These are phyloP conservation scores for Leptinotarsa tumamoca DNA, from an alignment of 2,888 invertebrate genomes.

Conservation along the genomic window DNA sequence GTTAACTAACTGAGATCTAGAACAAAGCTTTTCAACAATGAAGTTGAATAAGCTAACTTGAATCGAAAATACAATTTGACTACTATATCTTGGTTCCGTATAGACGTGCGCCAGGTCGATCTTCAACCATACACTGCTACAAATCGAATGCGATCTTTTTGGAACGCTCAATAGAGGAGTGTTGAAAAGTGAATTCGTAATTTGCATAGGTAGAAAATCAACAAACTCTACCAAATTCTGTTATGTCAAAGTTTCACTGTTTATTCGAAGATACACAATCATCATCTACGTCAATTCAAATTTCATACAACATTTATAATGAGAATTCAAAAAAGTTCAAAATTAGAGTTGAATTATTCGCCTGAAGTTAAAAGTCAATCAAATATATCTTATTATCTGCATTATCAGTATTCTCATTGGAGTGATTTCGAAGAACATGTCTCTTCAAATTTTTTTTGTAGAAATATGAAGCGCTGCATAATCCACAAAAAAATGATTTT, in stretches of 20 bases:
- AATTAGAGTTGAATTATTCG: background rate
- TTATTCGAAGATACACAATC: background rate
- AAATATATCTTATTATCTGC: background rate
- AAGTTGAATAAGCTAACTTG: too few relatives aligned
- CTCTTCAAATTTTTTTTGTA: constrained; percentile 1
- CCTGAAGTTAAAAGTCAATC: background rate
- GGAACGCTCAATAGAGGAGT: too few relatives aligned
- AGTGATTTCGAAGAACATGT: background rate
- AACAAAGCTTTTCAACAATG: too few relatives aligned
- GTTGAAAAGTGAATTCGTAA: too few relatives aligned
- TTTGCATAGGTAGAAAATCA: too few relatives aligned
- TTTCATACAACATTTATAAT: background rate
- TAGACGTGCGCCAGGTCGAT: too few relatives aligned
- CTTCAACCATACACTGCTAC: too few relatives aligned
- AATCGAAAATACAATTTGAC: too few relatives aligned
- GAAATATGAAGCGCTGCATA: constrained; percentile 48
- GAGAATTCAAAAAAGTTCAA: too few relatives aligned
- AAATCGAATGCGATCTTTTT: too few relatives aligned
- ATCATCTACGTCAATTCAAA: background rate
- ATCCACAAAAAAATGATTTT: constrained; percentile 53
- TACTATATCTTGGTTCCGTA: too few relatives aligned
- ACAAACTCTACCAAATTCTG: background rate
- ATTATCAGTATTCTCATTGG: background rate
- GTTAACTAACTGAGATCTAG: too few relatives aligned
- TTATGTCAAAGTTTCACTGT: background rate